Conservation (phyloP, 2,888 invertebrate genomes). For the Boloria euphrosyne region DNA sequence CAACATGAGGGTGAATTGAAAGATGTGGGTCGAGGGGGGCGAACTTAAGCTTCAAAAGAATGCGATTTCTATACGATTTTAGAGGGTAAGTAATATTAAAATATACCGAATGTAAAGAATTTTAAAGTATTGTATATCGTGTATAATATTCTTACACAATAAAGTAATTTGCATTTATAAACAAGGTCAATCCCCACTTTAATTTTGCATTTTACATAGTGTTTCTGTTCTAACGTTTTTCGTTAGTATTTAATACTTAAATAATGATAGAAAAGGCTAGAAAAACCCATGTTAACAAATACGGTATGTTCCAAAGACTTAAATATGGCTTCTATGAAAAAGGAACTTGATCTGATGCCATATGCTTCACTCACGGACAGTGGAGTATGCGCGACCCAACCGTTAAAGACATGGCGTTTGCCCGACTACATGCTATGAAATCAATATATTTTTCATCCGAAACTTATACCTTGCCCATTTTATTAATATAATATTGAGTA, state of each 20-base stretch:
- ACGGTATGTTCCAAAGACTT: conserved; percentile 1
- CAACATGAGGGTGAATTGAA: too few relatives aligned
- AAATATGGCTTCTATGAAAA: conserved; percentile 6
- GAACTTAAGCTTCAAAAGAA: too few relatives aligned
- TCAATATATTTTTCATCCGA: neutral
- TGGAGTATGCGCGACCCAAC: neutral
- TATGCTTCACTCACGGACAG: neutral
- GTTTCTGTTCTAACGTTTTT: too few relatives aligned
- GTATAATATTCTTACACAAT: conserved; percentile 38
- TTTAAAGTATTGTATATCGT: neutral
- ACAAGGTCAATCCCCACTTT: too few relatives aligned
- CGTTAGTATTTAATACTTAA: too few relatives aligned
- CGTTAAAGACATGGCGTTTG: neutral
- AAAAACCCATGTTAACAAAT: too few relatives aligned
- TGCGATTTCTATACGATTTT: too few relatives aligned
- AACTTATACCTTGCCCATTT: neutral
- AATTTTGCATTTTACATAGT: too few relatives aligned
- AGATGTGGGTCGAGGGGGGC: too few relatives aligned
- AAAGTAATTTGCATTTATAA: conserved; percentile 5
- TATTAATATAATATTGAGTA: neutral
- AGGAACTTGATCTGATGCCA: conserved; percentile 12
- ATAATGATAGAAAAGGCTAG: too few relatives aligned
- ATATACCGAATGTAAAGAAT: too few relatives aligned
- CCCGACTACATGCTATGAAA: conserved; percentile 4
- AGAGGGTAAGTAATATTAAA: too few relatives aligned